These are phyloP conservation scores for Yponomeuta cagnagella DNA, from an alignment of 2,888 invertebrate genomes.

Conservation along the genomic window DNA sequence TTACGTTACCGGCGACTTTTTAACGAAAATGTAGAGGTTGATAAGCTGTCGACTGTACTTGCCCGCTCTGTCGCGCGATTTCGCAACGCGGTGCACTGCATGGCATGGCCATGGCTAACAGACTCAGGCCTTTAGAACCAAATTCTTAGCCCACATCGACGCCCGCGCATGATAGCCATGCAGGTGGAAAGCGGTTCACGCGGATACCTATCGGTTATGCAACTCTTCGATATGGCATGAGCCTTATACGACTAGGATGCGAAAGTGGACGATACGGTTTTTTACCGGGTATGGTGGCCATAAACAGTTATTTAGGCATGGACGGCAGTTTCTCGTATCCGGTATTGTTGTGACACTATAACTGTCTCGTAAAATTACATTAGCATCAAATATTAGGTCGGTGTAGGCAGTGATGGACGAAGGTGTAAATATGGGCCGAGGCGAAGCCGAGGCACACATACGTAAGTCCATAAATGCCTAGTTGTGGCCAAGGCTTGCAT, in stretches of 20 bases:
- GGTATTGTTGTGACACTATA: background rate
- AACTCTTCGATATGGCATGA: slow-evolving; percentile 51
- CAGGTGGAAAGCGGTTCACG: slow-evolving; percentile 65
- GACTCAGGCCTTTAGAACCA: slow-evolving; percentile 37
- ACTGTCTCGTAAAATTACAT: background rate
- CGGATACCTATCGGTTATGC: slow-evolving; percentile 46
- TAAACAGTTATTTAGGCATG: background rate
- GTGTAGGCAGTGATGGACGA: background rate
- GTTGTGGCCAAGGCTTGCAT: too few relatives aligned
- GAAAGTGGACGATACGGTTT: slow-evolving; percentile 41
- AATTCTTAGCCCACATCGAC: slow-evolving; percentile 56
- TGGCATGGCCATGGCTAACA: slow-evolving; percentile 28
- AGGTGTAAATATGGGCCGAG: too few relatives aligned
- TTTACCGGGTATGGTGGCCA: background rate
- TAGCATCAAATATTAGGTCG: background rate
- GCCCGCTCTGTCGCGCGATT: slow-evolving; percentile 43
- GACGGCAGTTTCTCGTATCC: background rate
- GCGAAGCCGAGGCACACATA: too few relatives aligned
- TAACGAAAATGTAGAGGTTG: too few relatives aligned
- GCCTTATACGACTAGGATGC: slow-evolving; percentile 45
- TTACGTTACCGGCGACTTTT: too few relatives aligned
- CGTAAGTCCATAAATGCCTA: too few relatives aligned
- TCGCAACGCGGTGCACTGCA: slow-evolving; percentile 51
- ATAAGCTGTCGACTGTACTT: too few relatives aligned
- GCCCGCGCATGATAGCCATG: slow-evolving; percentile 42